Evolutionary conservation across 2,113 vertebrate species (phyloP).

Genomic region (Acrocephalus kingi): DNA sequence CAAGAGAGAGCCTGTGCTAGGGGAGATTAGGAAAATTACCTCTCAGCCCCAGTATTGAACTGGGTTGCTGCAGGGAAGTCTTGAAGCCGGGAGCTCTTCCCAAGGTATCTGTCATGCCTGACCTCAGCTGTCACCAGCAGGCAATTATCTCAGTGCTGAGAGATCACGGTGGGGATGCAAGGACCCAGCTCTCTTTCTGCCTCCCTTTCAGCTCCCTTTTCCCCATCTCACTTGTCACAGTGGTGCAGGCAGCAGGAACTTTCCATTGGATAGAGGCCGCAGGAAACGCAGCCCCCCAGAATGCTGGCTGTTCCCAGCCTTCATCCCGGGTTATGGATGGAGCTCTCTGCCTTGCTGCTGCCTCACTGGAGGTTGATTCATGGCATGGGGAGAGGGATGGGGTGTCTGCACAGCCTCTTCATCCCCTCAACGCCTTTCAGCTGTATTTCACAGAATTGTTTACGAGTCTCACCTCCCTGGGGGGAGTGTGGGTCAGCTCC

Average conservation of each 20-base stretch:
- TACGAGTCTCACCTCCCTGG: neutral
- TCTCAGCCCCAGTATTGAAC: neutral
- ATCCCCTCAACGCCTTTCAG: neutral
- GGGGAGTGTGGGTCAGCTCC: neutral
- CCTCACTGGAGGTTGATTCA: neutral
- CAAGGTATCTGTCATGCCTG: slow-evolving; percentile 42
- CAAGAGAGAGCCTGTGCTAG: neutral
- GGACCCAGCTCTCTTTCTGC: neutral
- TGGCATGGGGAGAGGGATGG: neutral
- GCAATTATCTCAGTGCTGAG: slow-evolving; percentile 51
- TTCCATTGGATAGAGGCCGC: accelerated
- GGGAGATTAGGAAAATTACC: neutral
- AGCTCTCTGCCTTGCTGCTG: neutral
- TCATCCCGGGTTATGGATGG: neutral
- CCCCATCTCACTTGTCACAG: neutral
- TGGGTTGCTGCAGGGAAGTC: neutral
- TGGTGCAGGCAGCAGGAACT: neutral
- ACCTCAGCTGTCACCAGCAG: slow-evolving; percentile 57
- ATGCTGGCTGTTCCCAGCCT: neutral
- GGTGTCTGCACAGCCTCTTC: neutral
- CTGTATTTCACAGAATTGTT: neutral
- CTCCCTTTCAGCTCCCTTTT: neutral
- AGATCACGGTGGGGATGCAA: neutral
- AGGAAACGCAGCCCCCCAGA: neutral
- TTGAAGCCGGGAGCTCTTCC: neutral